phyloP scores from a whole-genome alignment of 2,113 vertebrate species.

The Hydropotes inermis region DNA sequence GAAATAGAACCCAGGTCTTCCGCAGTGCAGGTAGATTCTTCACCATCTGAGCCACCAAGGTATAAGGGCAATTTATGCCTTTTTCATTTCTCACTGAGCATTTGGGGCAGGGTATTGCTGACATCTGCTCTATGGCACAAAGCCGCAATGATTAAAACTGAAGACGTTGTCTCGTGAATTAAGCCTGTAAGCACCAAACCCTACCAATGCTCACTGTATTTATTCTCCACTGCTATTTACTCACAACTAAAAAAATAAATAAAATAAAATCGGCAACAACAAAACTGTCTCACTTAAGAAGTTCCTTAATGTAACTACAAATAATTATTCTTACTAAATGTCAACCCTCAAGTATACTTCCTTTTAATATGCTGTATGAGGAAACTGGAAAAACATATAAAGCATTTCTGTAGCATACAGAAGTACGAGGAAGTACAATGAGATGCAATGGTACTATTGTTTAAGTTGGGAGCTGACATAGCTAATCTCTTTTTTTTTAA shows the following conservation, averaged over 20 bases:
- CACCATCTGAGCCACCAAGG: background rate
- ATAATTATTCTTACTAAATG: constrained; percentile 15
- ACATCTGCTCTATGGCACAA: background rate
- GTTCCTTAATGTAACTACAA: background rate
- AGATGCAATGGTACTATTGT: background rate
- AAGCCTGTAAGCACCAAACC: background rate
- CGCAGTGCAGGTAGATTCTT: background rate
- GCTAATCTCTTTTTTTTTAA: background rate
- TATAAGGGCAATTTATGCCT: background rate
- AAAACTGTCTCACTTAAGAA: background rate
- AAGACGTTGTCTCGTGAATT: background rate
- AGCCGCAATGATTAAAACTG: background rate
- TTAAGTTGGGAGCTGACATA: background rate
- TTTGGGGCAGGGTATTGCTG: background rate
- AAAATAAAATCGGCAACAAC: background rate
- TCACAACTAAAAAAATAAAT: background rate
- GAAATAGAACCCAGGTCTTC: background rate
- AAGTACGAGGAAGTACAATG: background rate
- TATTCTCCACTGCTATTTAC: background rate
- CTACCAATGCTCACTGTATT: background rate
- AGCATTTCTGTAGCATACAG: background rate
- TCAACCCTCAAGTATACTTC: background rate
- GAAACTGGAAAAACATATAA: background rate
- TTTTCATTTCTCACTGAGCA: background rate
- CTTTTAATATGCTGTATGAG: background rate